Conservation (phyloP, 2,888 invertebrate species). For the Choreutis nemorana region DNA sequence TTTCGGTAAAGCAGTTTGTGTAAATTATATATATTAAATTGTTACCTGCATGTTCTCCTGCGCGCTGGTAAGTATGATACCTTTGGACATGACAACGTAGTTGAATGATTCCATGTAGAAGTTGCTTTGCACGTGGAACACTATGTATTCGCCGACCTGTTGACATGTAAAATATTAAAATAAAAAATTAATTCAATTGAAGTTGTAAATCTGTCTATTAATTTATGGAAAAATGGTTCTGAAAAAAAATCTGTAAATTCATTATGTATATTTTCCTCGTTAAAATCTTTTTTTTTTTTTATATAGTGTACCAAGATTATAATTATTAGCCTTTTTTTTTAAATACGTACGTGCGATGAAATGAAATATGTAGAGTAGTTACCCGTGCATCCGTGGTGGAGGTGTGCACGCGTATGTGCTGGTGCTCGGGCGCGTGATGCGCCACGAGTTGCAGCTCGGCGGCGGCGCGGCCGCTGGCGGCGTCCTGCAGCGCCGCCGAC, state of each 20-base stretch:
- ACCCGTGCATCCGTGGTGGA: conserved; percentile 83
- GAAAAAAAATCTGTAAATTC: too few relatives aligned
- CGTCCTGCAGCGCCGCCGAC: conserved; percentile 74
- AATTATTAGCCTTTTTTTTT: too few relatives aligned
- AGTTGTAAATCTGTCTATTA: too few relatives aligned
- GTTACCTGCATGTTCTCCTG: conserved; percentile 82
- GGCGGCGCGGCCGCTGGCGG: conserved; percentile 70
- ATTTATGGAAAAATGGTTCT: too few relatives aligned
- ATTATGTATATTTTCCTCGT: too few relatives aligned
- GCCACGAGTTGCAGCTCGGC: conserved; percentile 76
- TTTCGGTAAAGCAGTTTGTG: background rate
- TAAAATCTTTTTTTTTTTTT: too few relatives aligned
- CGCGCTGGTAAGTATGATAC: conserved; percentile 85
- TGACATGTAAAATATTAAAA: too few relatives aligned
- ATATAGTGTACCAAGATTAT: too few relatives aligned
- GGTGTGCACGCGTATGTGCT: conserved; percentile 86
- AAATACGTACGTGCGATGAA: too few relatives aligned
- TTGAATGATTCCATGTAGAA: conserved; percentile 89
- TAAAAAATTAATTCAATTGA: too few relatives aligned
- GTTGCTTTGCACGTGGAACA: conserved; percentile 93
- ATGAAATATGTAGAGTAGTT: conserved; percentile 9
- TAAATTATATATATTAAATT: background rate
- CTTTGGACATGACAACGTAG: conserved; percentile 92
- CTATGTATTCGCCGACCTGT: conserved; percentile 91
- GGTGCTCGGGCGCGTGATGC: conserved; percentile 83